Evolutionary conservation across 2,113 vertebrate genomes (phyloP).

Genomic region (Gnathonemus echidnorhynchus): DNA sequence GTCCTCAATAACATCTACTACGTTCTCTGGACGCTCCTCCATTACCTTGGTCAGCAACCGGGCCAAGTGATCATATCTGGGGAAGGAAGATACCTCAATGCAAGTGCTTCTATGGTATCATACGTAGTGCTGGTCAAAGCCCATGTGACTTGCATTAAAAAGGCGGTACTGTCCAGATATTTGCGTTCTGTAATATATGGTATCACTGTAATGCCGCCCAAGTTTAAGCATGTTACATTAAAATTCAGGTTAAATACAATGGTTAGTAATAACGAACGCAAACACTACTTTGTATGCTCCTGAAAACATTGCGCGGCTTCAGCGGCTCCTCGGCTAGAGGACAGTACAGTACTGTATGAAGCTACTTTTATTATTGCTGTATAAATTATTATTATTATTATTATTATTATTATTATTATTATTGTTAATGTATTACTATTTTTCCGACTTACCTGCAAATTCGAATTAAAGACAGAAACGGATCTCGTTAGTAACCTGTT

Average conservation of each 20-base stretch:
- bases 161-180: neutral
- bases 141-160: neutral
- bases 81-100: neutral
- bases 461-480: no score
- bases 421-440: neutral
- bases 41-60: constrained; percentile 71
- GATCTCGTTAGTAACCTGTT: neutral
- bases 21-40: constrained; percentile 72
- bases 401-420: no score
- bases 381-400: neutral
- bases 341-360: neutral
- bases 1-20: constrained; percentile 77
- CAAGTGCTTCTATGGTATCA: neutral
- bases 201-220: no score
- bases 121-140: neutral
- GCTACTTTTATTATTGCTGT: neutral
- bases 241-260: neutral
- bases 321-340: neutral
- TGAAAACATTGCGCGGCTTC: neutral
- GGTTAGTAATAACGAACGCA: neutral
- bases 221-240: no score
- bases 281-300: no score
- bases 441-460: neutral
- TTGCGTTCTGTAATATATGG: no score
- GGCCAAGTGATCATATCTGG: constrained; percentile 85